Evolutionary conservation across 2,888 invertebrate species (phyloP), one percentile per base, ranked within the genome.

Genomic region (Epiblema foenella): DNA sequence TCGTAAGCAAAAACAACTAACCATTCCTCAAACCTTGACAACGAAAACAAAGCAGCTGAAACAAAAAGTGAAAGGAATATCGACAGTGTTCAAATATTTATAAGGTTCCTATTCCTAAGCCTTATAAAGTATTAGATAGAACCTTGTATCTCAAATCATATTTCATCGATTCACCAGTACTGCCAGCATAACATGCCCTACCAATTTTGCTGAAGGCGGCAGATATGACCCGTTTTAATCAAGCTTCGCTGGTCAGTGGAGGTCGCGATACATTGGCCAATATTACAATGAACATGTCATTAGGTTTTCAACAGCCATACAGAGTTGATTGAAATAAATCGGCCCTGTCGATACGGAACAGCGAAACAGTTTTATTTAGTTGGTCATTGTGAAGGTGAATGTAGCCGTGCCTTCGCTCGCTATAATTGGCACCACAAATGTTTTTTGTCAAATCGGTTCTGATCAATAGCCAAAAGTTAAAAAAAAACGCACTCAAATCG

Each of bases 261-360:
- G 66, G 37, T 58, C 66, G 18, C n/a, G 49, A n/a, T 20, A 51
- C 49, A 20, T 17, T 67, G 49, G 66, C 18, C 18, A 15, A 17
- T 42, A 58, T 49, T 12, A 67, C 66, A 58, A 67, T 67, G 49
- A 57, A 18, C 46, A 15, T 66, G 58, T 67, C 57, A 20, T 15
- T 67, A 37, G 49, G 39, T 12, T 49, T 37, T 33, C 37, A 51
- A 17, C n/a, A 49, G 56, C 33, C 63, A 37, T 57, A 66, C 15
- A 24, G 33, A 58, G 66, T 49, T 67, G 57, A 58, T 67, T 67
- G 58, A 24, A 46, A 33, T 56, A 57, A 46, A 20, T 56, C 37
- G 58, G 49, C 8, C 11, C 18, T 7, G 33, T 15, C 9, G 56
- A 24, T 54, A 20, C 7, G 24, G 46, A 46, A 46, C 7, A n/a